Percentiles rank a stretch among this genome's conserved stretches.
Conservation (phyloP, 64 coral and sea anemone genomes). For the Pocillopora verrucosa region DNA sequence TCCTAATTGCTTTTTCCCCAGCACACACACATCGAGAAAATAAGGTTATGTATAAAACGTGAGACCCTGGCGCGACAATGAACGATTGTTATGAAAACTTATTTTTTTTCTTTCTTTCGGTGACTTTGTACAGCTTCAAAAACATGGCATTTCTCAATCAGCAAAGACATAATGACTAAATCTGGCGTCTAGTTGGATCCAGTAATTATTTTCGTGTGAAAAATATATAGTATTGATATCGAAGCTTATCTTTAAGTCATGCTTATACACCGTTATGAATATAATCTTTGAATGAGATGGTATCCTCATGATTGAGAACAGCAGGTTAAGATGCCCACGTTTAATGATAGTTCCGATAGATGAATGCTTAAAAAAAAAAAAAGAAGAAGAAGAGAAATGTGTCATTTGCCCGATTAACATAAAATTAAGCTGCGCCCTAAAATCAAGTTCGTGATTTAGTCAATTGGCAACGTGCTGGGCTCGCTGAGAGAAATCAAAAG, state of each 20-base stretch:
- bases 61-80: conserved; percentile 63
- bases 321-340: conserved; percentile 48
- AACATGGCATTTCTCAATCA: conserved; percentile 72
- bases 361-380: conserved; percentile 30
- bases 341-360: conserved; percentile 39
- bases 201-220: conserved; percentile 45
- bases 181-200: conserved; percentile 54
- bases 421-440: conserved; percentile 51
- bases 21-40: conserved; percentile 3
- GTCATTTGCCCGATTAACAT: conserved; percentile 59
- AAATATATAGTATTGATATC: conserved; percentile 42
- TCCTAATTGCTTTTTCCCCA: conserved; percentile 67
- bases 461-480: conserved; percentile 53
- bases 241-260: conserved; percentile 39
- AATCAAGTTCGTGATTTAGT: conserved; percentile 32
- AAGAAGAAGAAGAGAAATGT: neutral
- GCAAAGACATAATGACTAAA: conserved; percentile 49
- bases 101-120: conserved; percentile 68
- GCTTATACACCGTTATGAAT: conserved; percentile 29
- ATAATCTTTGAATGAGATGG: conserved; percentile 15
- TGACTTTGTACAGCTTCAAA: conserved; percentile 70
- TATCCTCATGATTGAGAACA: conserved; percentile 15
- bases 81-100: conserved; percentile 72
- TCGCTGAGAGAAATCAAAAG: conserved; percentile 14
- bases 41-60: conserved; percentile 41